These are phyloP conservation scores for Batillaria attramentaria DNA, from an alignment of 1,140 invertebrate species.

Conservation along the genomic window DNA sequence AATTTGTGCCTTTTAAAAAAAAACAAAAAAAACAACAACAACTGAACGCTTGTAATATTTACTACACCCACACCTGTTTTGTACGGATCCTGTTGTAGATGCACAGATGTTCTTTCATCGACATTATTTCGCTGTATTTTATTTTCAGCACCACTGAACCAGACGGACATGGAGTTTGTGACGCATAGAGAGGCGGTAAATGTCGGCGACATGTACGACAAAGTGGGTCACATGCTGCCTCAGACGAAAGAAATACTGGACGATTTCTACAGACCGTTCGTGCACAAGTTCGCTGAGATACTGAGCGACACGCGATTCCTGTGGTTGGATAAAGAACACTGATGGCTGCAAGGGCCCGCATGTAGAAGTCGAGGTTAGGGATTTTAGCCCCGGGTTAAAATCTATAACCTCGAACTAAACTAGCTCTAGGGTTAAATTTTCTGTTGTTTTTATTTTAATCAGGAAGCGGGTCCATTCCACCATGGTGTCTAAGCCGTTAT, in stretches of 20 bases:
- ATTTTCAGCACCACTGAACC: background rate
- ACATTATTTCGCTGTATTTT: background rate
- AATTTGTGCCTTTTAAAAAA: background rate
- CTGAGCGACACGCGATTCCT: constrained; percentile 42
- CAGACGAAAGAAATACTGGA: constrained; percentile 39
- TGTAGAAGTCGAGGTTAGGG: too few species aligned
- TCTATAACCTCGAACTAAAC: background rate
- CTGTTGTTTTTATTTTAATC: background rate
- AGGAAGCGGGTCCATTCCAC: background rate
- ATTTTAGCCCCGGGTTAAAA: too few species aligned
- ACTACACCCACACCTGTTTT: background rate
- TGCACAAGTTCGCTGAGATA: constrained; percentile 35
- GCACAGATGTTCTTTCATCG: background rate
- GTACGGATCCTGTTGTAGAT: background rate
- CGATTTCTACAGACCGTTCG: constrained; percentile 44
- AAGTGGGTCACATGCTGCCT: constrained; percentile 38
- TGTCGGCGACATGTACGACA: background rate
- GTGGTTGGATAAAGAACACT: constrained; percentile 28
- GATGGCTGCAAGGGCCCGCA: too few species aligned
- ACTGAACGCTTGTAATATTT: background rate
- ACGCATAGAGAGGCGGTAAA: background rate
- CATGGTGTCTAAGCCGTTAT: too few species aligned
- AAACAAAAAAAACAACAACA: background rate
- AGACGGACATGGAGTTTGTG: background rate
- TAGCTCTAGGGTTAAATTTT: background rate